Percentiles rank a stretch among this genome's conserved stretches.
These are phyloP conservation scores for Champsocephalus esox DNA, from an alignment of 2,797 vertebrate species.

Conservation along the genomic window DNA sequence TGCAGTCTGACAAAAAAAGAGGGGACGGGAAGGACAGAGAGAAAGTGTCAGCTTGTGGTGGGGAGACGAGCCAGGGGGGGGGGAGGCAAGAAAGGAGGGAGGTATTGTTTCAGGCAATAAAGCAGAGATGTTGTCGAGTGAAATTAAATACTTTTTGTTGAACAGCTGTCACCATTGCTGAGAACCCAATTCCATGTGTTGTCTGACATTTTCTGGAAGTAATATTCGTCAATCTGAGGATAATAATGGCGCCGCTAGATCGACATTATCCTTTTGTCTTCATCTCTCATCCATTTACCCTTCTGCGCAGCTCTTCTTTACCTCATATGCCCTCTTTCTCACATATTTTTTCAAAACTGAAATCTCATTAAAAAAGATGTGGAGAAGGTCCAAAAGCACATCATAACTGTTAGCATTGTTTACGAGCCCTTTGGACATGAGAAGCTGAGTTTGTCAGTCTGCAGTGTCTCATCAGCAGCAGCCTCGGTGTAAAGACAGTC, in stretches of 20 bases:
- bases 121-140: conserved; percentile 47
- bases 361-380: conserved; percentile 13
- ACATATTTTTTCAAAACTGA: neutral
- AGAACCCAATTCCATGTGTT: conserved; percentile 22
- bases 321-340: neutral
- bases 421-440: conserved; percentile 23
- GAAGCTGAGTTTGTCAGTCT: conserved; percentile 21
- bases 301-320: neutral
- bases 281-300: neutral
- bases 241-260: conserved; percentile 18
- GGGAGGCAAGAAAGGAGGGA: conserved; percentile 22
- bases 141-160: conserved; percentile 56
- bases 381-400: conserved; percentile 17
- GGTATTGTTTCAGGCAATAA: conserved; percentile 56
- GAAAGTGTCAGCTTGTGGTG: conserved; percentile 21
- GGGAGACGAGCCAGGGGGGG: conserved; percentile 41
- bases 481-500: conserved; percentile 36
- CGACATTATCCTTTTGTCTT: neutral
- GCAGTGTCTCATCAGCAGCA: conserved; percentile 23
- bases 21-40: neutral
- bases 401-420: conserved; percentile 16
- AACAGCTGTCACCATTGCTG: conserved; percentile 46
- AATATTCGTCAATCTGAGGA: conserved; percentile 7
- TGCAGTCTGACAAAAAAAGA: conserved; percentile 3
- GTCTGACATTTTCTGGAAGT: neutral